Evolutionary conservation across 2,113 vertebrate genomes (phyloP), one percentile per base, ranked within the genome.

Genomic region (Ellobius talpinus): DNA sequence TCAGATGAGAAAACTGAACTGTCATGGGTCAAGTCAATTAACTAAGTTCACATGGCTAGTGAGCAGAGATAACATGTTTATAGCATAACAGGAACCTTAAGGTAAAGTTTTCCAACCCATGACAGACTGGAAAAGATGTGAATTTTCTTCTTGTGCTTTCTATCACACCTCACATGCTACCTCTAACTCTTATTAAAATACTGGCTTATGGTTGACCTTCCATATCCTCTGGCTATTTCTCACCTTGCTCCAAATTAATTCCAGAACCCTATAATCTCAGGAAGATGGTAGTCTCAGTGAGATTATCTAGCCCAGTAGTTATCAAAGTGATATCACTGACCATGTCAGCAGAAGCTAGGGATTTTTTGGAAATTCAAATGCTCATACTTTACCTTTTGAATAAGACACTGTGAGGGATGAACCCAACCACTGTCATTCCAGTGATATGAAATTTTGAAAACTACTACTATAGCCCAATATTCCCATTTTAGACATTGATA

Each of bases 171-270:
- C 17, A 58, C 66, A 76, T 17, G 55, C 55, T 90, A 87, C 17
- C 58, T 87, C 26, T 90, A 90, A 87, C 31, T 89, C 33, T 93
- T 19, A n/a, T 55, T 96, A 61, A 96, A 95, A 84, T 47, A 58
- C 6, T 17, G 6, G n/a, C 45, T 90, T 50, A 84, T 73, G 45
- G 45, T 14, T 90, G 58, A 58, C 79, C 21, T 26, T 82, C 55
- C 23, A 87, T 79, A 68, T 81, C 50, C 42, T 74, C 82, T 92
- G 70, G 42, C 78, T 91, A 91, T 61, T 88, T 39, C 63, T 45
- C 31, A 68, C 47, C 39, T 73, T 26, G 9, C 42, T 78, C 19
- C 31, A 88, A 66, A 45, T 65, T 4, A 76, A 77, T 88, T 68
- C 72, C n/a, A 84, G 13, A 70, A 95, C 21, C 31, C 7, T 52